These are phyloP conservation scores for Siniperca scherzeri DNA, from an alignment of 2,797 vertebrate genomes.

Conservation along the genomic window DNA sequence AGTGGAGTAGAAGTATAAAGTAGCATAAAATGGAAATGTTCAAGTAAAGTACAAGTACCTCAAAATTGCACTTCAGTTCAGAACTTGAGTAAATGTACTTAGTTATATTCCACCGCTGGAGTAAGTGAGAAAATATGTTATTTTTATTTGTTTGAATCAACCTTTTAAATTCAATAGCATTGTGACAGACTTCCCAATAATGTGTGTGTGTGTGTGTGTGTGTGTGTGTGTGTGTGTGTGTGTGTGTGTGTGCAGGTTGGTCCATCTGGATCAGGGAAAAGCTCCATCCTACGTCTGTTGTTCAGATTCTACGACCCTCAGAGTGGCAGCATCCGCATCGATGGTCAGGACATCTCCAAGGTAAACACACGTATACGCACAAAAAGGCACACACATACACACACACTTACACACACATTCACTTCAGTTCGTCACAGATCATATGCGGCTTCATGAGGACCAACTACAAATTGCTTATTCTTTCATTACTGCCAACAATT, in stretches of 20 bases:
- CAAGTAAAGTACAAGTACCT: too few relatives aligned
- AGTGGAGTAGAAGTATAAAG: too few relatives aligned
- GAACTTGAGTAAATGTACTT: too few relatives aligned
- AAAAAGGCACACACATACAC: constrained; percentile 2
- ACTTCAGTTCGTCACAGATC: background rate
- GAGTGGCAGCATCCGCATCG: constrained; percentile 90
- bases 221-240: constrained; percentile 5
- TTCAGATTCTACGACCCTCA: constrained; percentile 93
- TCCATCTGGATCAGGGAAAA: constrained; percentile 93
- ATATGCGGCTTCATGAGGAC: background rate
- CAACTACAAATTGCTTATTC: background rate
- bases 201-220: constrained; percentile 7
- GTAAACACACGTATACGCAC: constrained; percentile 62
- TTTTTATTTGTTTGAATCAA: background rate
- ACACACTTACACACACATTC: background rate
- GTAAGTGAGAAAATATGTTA: too few relatives aligned
- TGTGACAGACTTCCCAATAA: background rate
- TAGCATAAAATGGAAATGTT: too few relatives aligned
- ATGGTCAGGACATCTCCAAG: constrained; percentile 93
- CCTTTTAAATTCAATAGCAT: background rate
- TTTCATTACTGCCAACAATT: background rate
- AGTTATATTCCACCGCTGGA: too few relatives aligned
- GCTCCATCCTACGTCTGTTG: constrained; percentile 92
- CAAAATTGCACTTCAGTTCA: too few relatives aligned
- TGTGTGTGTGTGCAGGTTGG: constrained; percentile 86